phyloP scores from a whole-genome alignment of 2,113 vertebrate genomes.

The Cryptotis parvus region DNA sequence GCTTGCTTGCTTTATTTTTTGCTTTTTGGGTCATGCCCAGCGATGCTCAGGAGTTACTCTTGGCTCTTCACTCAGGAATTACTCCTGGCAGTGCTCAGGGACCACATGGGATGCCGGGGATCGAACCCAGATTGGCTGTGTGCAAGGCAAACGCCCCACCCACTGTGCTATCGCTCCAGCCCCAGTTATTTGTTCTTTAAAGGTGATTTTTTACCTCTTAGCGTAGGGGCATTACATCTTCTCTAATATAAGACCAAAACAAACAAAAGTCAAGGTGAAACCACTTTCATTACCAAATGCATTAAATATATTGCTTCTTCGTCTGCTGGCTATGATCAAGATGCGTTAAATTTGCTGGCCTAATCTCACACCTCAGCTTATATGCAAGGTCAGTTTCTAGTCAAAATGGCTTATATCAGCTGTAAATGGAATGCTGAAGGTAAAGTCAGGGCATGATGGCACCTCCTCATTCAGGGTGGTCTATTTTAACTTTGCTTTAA shows the following conservation, averaged over 20 bases:
- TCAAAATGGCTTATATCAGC: neutral
- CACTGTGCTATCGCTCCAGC: no score
- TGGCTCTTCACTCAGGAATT: no score
- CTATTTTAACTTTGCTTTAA: conserved; percentile 14
- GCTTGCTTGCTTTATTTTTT: no score
- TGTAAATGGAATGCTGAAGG: neutral
- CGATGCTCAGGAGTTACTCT: no score
- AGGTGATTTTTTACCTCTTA: conserved; percentile 53
- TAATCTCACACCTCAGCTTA: neutral
- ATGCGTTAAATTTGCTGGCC: neutral
- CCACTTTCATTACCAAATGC: conserved; percentile 29
- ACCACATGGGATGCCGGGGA: no score
- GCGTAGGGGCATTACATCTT: conserved; percentile 6
- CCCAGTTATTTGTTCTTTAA: no score
- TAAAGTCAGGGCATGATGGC: neutral
- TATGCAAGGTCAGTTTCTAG: neutral
- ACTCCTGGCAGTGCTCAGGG: no score
- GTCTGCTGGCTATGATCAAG: no score
- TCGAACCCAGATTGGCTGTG: no score
- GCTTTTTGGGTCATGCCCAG: no score
- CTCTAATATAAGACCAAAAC: neutral
- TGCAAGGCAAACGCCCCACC: no score
- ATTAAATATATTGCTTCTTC: neutral
- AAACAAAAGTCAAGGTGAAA: conserved; percentile 16
- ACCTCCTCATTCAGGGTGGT: neutral